Percentiles rank a stretch among this genome's conserved stretches.
Evolutionary conservation across 2,113 vertebrate genomes (phyloP).

Genomic region (Notiomystis cincta): DNA sequence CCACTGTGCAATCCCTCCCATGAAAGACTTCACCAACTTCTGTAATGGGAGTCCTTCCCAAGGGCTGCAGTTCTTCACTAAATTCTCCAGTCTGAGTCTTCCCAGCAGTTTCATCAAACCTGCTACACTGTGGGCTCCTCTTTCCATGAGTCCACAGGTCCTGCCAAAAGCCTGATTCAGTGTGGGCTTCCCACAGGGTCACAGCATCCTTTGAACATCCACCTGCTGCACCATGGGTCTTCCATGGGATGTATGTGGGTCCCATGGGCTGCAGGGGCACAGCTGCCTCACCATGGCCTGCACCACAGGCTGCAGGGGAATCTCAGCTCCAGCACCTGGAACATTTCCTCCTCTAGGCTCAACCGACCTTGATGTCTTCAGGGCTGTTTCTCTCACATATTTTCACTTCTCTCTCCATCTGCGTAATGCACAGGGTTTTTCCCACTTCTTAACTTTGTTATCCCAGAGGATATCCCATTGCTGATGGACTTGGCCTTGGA

Average conservation of each 20-base stretch:
- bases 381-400: neutral
- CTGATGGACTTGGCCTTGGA: neutral
- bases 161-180: neutral
- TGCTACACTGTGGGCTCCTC: neutral
- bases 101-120: neutral
- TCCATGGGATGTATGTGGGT: too few species aligned
- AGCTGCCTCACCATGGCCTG: neutral
- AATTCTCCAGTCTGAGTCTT: neutral
- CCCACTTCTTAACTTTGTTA: neutral
- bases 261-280: neutral
- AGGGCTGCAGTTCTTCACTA: neutral
- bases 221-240: neutral
- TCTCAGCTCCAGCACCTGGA: neutral
- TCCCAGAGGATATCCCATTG: neutral
- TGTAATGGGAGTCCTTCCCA: neutral
- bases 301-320: neutral
- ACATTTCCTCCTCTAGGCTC: too few species aligned
- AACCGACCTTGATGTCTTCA: neutral
- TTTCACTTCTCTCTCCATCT: neutral
- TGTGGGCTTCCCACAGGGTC: accelerated
- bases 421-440: neutral
- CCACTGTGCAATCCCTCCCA: neutral
- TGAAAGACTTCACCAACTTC: neutral
- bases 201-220: neutral
- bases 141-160: neutral